Conservation (phyloP, 2,113 vertebrate genomes). For the Lathamus discolor region DNA sequence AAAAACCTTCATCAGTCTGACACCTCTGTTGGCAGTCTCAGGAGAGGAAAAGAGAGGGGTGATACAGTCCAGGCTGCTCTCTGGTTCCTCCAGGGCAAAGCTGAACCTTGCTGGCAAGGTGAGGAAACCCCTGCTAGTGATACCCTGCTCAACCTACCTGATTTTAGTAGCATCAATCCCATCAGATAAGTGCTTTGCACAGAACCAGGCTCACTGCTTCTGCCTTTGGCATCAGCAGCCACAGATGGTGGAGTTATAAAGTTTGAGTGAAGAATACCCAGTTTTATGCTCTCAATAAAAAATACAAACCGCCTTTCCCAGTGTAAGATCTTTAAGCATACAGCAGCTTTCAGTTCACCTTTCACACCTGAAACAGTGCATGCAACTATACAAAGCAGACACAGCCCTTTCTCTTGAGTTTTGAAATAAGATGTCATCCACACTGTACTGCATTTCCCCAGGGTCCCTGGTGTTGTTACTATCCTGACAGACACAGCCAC, state of each 20-base stretch:
- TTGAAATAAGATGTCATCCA: constrained; percentile 26
- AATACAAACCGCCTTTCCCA: not conserved
- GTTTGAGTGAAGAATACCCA: not conserved
- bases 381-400: not conserved
- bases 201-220: not conserved
- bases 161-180: not conserved
- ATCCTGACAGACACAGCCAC: not conserved
- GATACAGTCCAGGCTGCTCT: not conserved
- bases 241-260: not conserved
- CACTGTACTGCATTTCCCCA: not conserved
- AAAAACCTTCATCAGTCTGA: not conserved
- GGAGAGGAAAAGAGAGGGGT: not conserved
- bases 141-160: not conserved
- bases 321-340: not conserved
- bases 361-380: not conserved
- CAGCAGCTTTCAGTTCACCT: constrained; percentile 18
- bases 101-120: not conserved
- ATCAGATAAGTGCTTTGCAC: not conserved
- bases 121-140: not conserved
- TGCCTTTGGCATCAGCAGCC: not conserved
- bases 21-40: not conserved
- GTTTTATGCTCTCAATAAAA: not conserved
- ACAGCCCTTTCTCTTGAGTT: constrained; percentile 12
- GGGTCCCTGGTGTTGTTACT: not conserved
- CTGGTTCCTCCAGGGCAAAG: not conserved